phyloP scores from a whole-genome alignment of 2,113 vertebrate genomes.

The Papio anubis region DNA sequence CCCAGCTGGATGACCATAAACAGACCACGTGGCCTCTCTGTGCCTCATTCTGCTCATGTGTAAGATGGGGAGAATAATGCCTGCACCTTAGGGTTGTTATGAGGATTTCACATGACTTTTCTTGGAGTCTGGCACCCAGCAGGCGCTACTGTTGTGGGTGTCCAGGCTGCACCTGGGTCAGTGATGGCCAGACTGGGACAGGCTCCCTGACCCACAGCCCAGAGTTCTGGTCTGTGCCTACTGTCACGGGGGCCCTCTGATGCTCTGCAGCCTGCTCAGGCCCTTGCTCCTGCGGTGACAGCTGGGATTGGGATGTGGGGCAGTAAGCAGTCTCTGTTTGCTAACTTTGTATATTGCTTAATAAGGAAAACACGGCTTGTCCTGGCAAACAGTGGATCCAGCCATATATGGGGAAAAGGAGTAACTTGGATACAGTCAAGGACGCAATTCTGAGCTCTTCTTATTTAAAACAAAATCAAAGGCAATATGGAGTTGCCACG shows the following conservation, averaged over 20 bases:
- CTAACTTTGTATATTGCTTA: conserved; percentile 82
- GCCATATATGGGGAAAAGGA: conserved; percentile 86
- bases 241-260: not conserved
- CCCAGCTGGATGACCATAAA: not conserved
- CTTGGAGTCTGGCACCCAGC: not conserved
- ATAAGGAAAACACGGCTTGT: conserved; percentile 82
- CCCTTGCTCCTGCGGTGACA: conserved; percentile 12
- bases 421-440: conserved; percentile 71
- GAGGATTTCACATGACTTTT: not conserved
- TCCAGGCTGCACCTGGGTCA: not conserved
- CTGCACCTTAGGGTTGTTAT: not conserved
- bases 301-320: not conserved
- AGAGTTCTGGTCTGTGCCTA: not conserved
- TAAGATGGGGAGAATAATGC: not conserved
- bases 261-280: not conserved
- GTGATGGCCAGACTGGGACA: not conserved
- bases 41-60: not conserved
- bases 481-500: conserved; percentile 58
- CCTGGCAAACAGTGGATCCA: conserved; percentile 72
- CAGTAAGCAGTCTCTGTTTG: conserved; percentile 79
- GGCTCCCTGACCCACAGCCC: not conserved
- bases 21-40: not conserved
- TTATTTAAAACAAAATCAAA: conserved; percentile 74
- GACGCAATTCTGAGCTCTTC: conserved; percentile 71
- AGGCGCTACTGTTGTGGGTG: not conserved